phyloP scores from a whole-genome alignment of 2,797 vertebrate species.

The Passerculus sandwichensis region DNA sequence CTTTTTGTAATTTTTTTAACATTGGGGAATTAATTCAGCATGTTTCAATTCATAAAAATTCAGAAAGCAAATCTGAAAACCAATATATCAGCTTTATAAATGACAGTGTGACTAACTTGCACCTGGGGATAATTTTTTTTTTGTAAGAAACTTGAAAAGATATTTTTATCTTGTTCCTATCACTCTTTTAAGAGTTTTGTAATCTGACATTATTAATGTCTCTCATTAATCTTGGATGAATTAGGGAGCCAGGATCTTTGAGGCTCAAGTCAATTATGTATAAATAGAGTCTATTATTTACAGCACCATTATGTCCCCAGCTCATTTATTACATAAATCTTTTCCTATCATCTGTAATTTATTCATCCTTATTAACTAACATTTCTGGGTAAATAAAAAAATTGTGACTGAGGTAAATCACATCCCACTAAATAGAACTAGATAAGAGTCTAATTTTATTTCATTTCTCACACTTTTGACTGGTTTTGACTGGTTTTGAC shows the following conservation, averaged over 20 bases:
- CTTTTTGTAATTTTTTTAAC: not conserved
- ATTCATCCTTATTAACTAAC: not conserved
- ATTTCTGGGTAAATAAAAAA: not conserved
- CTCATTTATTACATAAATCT: conserved; percentile 8
- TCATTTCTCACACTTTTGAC: not conserved
- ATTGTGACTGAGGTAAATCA: not conserved
- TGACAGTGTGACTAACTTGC: not conserved
- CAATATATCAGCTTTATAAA: not conserved
- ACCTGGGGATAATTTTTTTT: not conserved
- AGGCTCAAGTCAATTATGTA: conserved; percentile 37
- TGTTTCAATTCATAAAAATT: not conserved
- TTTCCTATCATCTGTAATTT: conserved; percentile 5
- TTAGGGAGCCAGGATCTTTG: not conserved
- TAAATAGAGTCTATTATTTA: conserved; percentile 44
- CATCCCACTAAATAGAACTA: not conserved
- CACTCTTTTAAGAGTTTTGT: not conserved
- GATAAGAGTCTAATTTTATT: not conserved
- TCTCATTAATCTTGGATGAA: conserved; percentile 31
- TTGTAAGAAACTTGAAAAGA: not conserved
- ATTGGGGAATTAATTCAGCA: not conserved
- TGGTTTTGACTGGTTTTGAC: not conserved
- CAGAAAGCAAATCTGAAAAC: not conserved
- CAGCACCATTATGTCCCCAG: not conserved
- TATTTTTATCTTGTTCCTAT: not conserved
- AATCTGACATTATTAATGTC: conserved; percentile 9